These are phyloP conservation scores for Spisula solida DNA, from an alignment of 2,888 invertebrate species.

Conservation along the genomic window DNA sequence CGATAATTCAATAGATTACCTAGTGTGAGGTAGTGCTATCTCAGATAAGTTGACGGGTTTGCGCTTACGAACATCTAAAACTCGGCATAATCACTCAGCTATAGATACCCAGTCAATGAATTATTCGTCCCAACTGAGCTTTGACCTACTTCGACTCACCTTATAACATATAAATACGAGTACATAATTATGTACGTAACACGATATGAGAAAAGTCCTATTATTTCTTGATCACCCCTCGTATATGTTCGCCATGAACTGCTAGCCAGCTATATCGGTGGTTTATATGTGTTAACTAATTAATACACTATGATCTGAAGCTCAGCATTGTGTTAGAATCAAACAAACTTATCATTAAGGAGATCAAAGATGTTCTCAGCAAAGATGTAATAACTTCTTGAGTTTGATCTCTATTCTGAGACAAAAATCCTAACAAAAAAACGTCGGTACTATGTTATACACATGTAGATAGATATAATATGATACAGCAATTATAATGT, in stretches of 20 bases:
- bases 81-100: background rate
- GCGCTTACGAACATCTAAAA: background rate
- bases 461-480: background rate
- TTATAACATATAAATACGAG: too few relatives aligned
- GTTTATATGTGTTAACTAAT: background rate
- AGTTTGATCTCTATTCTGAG: background rate
- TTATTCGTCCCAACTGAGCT: background rate
- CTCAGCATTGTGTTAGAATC: background rate
- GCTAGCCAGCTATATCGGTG: background rate
- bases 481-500: too few relatives aligned
- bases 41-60: background rate
- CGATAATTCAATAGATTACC: background rate
- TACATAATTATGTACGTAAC: too few relatives aligned
- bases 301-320: background rate
- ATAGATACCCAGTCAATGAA: background rate
- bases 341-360: background rate
- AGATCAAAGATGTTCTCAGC: background rate
- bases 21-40: background rate
- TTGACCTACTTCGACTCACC: background rate
- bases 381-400: background rate
- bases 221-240: too few relatives aligned
- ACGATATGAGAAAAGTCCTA: too few relatives aligned
- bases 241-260: too few relatives aligned
- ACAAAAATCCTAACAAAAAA: background rate
- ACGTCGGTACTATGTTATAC: too few relatives aligned